Evolutionary conservation across 2,113 vertebrate genomes (phyloP).

Genomic region (Alectura lathami): DNA sequence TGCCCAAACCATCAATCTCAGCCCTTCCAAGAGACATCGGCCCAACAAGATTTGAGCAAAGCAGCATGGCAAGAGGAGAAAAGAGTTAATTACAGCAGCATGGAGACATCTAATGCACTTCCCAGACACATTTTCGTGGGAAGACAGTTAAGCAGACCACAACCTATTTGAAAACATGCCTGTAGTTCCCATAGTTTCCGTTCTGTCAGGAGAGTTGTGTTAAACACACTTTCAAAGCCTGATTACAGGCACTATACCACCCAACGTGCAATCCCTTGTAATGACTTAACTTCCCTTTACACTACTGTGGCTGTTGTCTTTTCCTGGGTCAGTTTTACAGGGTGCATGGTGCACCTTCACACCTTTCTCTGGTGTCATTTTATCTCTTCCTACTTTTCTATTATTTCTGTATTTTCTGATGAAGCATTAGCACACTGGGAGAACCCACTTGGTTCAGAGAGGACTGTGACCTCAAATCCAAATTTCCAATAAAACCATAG

Average conservation of each 20-base stretch:
- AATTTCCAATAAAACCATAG: background rate
- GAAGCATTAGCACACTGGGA: background rate
- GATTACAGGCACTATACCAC: background rate
- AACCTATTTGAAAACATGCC: background rate
- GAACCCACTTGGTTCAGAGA: background rate
- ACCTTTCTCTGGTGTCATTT: background rate
- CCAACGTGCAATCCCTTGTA: background rate
- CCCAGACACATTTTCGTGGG: background rate
- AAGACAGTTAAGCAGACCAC: background rate
- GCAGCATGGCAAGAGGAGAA: background rate
- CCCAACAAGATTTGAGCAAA: background rate
- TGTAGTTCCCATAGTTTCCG: background rate
- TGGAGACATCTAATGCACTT: background rate
- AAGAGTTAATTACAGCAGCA: background rate
- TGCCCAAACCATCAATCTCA: background rate
- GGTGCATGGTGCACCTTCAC: background rate
- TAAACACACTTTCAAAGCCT: constrained; percentile 3
- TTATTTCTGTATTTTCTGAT: background rate
- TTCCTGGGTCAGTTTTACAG: background rate
- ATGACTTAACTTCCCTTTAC: background rate
- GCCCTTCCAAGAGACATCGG: rapidly evolving
- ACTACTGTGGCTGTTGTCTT: background rate
- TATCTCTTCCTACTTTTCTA: background rate
- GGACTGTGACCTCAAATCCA: background rate
- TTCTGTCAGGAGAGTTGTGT: background rate